A percentile compares a stretch with the other conserved stretches of the same genome.
phyloP scores from a whole-genome alignment of 2,113 vertebrate species.

The Pantherophis guttatus region DNA sequence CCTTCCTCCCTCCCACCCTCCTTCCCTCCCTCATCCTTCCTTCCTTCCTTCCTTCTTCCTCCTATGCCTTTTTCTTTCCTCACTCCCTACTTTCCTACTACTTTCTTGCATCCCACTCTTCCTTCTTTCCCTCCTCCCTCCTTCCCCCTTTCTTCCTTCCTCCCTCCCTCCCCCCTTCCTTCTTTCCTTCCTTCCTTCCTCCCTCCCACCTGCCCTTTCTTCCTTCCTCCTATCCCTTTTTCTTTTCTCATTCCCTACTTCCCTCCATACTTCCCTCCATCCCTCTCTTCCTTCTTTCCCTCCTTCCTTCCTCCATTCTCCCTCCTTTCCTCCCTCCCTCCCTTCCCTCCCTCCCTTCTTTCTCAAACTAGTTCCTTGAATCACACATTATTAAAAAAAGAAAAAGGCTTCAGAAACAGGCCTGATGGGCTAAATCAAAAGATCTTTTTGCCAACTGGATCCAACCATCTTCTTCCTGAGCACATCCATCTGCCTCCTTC shows the following conservation, averaged over 20 bases:
- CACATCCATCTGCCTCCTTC: background rate
- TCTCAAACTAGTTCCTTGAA: background rate
- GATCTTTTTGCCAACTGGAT: background rate
- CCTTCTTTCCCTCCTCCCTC: background rate
- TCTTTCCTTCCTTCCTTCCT: too few species aligned
- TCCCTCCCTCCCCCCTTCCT: background rate
- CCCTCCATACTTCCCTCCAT: background rate
- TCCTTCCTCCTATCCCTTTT: too few species aligned
- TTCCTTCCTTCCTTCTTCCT: too few species aligned
- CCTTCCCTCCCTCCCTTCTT: background rate
- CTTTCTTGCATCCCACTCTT: too few species aligned
- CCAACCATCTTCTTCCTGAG: background rate
- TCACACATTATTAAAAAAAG: background rate
- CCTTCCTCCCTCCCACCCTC: too few species aligned
- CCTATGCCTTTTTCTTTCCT: background rate
- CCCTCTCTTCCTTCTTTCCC: background rate
- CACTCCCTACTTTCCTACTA: background rate
- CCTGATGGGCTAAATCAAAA: background rate
- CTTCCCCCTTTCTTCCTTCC: too few species aligned
- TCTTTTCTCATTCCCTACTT: too few species aligned
- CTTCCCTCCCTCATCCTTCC: background rate
- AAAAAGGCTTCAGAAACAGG: background rate
- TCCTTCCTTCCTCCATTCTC: background rate
- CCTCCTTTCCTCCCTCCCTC: background rate
- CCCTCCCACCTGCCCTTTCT: too few species aligned